phyloP scores from a whole-genome alignment of 2,113 vertebrate genomes.

The Hemiprocne comata region DNA sequence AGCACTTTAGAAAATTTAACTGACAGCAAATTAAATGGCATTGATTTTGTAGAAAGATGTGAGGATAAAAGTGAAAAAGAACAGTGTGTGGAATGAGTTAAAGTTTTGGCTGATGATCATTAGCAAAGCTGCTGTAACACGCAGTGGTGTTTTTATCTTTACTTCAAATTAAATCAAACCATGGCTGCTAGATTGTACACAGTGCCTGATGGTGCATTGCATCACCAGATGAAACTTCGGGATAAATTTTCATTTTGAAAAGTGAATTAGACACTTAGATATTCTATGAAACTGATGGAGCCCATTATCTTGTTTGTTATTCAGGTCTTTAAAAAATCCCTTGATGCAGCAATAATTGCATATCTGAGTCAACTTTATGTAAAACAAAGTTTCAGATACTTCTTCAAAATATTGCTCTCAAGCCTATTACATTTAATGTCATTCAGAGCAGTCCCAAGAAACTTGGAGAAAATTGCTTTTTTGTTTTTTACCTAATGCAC shows the following conservation, averaged over 20 bases:
- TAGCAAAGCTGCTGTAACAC: background rate
- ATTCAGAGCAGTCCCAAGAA: constrained; percentile 16
- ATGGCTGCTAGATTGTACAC: background rate
- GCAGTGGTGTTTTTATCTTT: background rate
- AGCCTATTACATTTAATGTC: background rate
- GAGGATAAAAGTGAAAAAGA: background rate
- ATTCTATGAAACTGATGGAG: constrained; percentile 6
- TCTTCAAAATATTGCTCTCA: constrained; percentile 40
- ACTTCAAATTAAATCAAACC: constrained; percentile 15
- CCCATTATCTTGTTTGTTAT: constrained; percentile 44
- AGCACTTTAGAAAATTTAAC: background rate
- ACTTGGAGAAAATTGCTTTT: constrained; percentile 15
- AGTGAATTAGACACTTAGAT: constrained; percentile 24
- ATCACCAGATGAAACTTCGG: background rate
- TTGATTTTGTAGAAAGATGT: background rate
- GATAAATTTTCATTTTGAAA: constrained; percentile 6
- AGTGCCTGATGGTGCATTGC: background rate
- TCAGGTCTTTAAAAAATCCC: constrained; percentile 47
- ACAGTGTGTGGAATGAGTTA: background rate
- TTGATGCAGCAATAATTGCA: constrained; percentile 29
- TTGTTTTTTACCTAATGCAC: background rate
- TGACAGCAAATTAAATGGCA: background rate
- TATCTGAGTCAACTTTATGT: constrained; percentile 23
- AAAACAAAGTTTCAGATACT: constrained; percentile 22
- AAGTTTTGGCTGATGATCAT: background rate